Evolutionary conservation across 2,113 vertebrate genomes (phyloP), one percentile per base, ranked within the genome.

Genomic region (Prunella fulvescens): DNA sequence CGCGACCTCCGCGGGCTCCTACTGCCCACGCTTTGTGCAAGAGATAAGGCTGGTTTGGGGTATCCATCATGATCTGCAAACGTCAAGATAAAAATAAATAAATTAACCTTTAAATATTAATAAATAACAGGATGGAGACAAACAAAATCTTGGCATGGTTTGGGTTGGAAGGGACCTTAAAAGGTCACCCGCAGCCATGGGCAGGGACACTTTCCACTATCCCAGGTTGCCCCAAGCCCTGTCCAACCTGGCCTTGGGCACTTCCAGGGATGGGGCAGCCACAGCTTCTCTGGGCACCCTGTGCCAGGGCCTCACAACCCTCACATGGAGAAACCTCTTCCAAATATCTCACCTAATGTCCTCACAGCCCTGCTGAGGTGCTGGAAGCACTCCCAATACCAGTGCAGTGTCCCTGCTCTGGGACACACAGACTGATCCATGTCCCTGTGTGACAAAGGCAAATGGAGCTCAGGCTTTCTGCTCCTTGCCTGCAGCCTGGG

Each of bases 401-500:
- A 42, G 25, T 6, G 17, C 79, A 81, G 60, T 19, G 50, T 28
- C 37, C 24, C 28, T 29, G 26, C 47, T 70, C 19, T 61, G 70
- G 70, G 50, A 73, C 45, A 69, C 2, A 0, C 0, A 0, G 39
- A 0, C 0, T 0, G 44, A 69, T 22, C 44, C 23, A 3, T 5
- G 44, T 29, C 1, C 3, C 19, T 31, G 45, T 20, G 25, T 50
- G 35, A 82, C 40, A 69, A 60, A 64, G 65, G 26, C 82, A 64
- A 50, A 78, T 2, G 7, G 54, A 44, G 57, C 29, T 54, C 74
- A 81, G 44, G 29, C 40, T 76, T 15, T 14, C 48, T 3, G 1
- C 28, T 53, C 24, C 56, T 33, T 0, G 0, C 9, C 1, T 11
- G 40, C 64, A 90, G 88, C 1, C 1, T 14, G 53, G 25, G 69